Conservation (phyloP, 2,888 invertebrate genomes). For the Cerastis rubricosa region DNA sequence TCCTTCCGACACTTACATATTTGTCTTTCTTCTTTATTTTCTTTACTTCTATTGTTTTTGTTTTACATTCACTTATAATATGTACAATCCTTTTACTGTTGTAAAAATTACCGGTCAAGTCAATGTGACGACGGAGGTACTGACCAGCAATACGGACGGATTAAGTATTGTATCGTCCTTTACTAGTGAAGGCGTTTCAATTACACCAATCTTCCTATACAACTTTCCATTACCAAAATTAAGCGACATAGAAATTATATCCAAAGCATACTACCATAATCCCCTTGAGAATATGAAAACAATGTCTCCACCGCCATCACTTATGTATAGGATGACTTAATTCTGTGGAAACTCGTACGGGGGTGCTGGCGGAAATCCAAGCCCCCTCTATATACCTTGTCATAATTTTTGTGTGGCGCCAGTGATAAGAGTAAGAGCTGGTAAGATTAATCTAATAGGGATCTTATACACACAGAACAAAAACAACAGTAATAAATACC, state of each 20-base stretch:
- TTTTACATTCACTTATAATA: no score
- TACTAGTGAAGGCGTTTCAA: background rate
- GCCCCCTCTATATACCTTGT: constrained; percentile 50
- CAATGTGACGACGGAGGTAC: background rate
- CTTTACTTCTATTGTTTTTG: no score
- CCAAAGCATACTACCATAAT: constrained; percentile 29
- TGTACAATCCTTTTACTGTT: no score
- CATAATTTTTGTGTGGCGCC: constrained; percentile 46
- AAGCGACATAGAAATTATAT: constrained; percentile 28
- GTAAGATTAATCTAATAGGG: background rate
- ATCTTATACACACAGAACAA: no score
- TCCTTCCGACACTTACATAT: no score
- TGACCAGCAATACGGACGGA: background rate
- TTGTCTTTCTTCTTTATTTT: no score
- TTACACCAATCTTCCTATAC: background rate
- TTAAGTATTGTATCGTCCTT: background rate
- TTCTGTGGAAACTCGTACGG: constrained; percentile 64
- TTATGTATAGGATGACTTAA: constrained; percentile 72
- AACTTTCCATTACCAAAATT: constrained; percentile 23
- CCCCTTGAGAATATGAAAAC: constrained; percentile 45
- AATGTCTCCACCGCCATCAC: constrained; percentile 58
- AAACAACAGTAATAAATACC: no score
- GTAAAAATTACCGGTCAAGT: background rate
- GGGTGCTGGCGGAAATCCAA: constrained; percentile 72
- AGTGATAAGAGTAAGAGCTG: background rate